These are phyloP conservation scores for Forbesichthys agassizii DNA, from an alignment of 2,113 vertebrate species.

Conservation along the genomic window DNA sequence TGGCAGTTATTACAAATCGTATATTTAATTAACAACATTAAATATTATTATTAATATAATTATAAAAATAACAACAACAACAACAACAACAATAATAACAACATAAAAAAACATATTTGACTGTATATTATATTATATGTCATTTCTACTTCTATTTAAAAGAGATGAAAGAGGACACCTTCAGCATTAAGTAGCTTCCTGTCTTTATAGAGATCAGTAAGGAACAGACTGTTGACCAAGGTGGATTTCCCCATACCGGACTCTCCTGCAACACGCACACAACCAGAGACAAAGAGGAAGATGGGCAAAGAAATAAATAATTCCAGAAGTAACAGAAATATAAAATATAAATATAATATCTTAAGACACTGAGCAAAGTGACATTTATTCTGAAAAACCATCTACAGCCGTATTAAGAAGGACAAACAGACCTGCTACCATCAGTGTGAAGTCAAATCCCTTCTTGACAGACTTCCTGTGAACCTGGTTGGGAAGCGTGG, in stretches of 20 bases:
- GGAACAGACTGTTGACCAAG: slow-evolving; percentile 96
- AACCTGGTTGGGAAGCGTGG: slow-evolving; percentile 96
- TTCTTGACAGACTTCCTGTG: slow-evolving; percentile 99
- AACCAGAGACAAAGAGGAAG: slow-evolving; percentile 1
- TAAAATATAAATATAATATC: not conserved
- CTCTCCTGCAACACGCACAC: slow-evolving; percentile 81
- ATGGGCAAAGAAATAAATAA: slow-evolving; percentile 12
- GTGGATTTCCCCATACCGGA: slow-evolving; percentile 98
- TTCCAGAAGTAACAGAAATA: not conserved
- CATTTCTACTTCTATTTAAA: no score
- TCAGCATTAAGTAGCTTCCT: slow-evolving; percentile 96
- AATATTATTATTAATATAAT: no score
- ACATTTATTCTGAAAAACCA: not conserved
- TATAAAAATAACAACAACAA: no score
- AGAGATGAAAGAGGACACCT: slow-evolving; percentile 70
- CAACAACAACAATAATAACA: no score
- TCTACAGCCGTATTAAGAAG: not conserved
- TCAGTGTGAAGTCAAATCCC: slow-evolving; percentile 97
- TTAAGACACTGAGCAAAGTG: not conserved
- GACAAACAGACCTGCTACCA: slow-evolving; percentile 89
- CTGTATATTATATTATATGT: no score
- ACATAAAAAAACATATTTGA: no score
- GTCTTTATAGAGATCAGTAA: slow-evolving; percentile 98
- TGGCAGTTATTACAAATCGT: no score
- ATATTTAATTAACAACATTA: no score